Evolutionary conservation across 2,113 vertebrate genomes (phyloP).

Genomic region (Hyla sarda): DNA sequence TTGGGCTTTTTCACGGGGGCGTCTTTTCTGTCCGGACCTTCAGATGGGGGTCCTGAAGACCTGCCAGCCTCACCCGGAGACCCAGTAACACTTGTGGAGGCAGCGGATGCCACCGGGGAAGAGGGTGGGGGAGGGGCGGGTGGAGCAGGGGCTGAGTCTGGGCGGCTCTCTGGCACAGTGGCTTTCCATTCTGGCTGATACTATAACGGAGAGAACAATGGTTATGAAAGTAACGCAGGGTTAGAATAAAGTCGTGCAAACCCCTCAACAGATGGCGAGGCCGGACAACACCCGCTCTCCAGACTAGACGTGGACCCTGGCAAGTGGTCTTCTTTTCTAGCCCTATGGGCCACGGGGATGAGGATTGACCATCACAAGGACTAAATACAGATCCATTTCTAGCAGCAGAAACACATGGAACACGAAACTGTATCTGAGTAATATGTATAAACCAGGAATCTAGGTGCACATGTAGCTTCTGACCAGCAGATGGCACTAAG

Average conservation of each 20-base stretch:
- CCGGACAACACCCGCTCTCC: no score
- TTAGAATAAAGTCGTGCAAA: not conserved
- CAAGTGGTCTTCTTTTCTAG: no score
- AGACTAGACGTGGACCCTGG: no score
- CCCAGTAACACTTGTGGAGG: not conserved
- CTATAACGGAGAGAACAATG: not conserved
- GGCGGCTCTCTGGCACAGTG: conserved; percentile 52
- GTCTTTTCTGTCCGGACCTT: conserved; percentile 75
- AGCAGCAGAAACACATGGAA: no score
- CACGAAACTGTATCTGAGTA: no score
- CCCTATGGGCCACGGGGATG: no score
- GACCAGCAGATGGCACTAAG: no score
- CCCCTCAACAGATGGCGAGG: no score
- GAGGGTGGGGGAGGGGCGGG: conserved; percentile 72
- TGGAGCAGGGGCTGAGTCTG: conserved; percentile 58
- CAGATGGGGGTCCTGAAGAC: conserved; percentile 41
- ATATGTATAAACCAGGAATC: no score
- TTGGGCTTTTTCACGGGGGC: conserved; percentile 83
- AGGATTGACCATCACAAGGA: not conserved
- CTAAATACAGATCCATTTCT: no score
- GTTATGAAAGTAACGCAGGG: not conserved
- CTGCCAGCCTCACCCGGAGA: conserved; percentile 14
- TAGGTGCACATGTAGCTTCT: no score
- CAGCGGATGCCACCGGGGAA: conserved; percentile 36
- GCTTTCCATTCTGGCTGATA: conserved; percentile 67